phyloP scores from a whole-genome alignment of 2,888 invertebrate genomes.

The Notodonta ziczac region DNA sequence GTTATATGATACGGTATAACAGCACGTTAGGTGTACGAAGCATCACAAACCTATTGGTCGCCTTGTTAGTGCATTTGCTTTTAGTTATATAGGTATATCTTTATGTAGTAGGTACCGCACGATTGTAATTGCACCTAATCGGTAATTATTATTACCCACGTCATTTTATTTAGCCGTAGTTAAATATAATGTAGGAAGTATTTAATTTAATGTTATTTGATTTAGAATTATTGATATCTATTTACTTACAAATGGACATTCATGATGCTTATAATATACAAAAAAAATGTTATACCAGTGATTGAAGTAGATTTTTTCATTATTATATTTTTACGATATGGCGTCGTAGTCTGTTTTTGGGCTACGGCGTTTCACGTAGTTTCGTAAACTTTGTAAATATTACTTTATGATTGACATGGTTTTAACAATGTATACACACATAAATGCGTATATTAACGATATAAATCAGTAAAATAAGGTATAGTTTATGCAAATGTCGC shows the following conservation, averaged over 20 bases:
- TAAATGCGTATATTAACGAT: conserved; percentile 53
- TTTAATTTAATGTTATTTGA: conserved; percentile 40
- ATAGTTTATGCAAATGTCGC: conserved; percentile 63
- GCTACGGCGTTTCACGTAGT: conserved; percentile 6
- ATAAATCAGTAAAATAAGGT: conserved; percentile 51
- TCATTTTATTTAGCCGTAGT: conserved; percentile 46
- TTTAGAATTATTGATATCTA: conserved; percentile 26
- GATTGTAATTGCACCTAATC: conserved; percentile 41
- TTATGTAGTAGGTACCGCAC: conserved; percentile 48
- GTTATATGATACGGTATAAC: conserved; percentile 57
- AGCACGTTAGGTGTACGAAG: conserved; percentile 58
- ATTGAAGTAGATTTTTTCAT: conserved; percentile 8
- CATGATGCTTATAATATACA: conserved; percentile 27
- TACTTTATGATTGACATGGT: conserved; percentile 48
- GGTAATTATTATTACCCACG: conserved; percentile 50
- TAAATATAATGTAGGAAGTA: conserved; percentile 41
- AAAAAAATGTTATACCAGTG: conserved; percentile 28
- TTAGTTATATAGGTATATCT: conserved; percentile 62
- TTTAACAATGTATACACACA: conserved; percentile 60
- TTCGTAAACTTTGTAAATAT: conserved; percentile 58
- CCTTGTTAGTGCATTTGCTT: conserved; percentile 81
- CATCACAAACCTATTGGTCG: conserved; percentile 70
- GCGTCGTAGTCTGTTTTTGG: not conserved
- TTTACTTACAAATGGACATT: conserved; percentile 14
- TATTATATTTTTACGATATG: not conserved